Base-by-base conservation (phyloP, 2,113 vertebrate species). In the Melanocharis versteri region DNA sequence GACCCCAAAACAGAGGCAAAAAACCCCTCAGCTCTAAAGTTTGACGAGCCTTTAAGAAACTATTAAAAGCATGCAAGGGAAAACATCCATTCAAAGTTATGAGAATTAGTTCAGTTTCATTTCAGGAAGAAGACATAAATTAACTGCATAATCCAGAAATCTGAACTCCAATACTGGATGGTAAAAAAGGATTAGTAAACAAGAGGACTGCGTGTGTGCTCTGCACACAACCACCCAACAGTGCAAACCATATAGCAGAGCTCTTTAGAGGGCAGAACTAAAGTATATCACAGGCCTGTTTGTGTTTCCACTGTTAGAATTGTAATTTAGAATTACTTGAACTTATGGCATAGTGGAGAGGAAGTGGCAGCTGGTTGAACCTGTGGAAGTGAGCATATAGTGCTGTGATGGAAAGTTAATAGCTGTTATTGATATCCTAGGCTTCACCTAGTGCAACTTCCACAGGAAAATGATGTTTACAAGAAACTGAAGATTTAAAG, bases 1-100 rank as follows among this genome's bases (percentile, higher is more conserved):
- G 4, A 23, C 9, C 8, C 10, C 8, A 24, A 87, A 82, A 26
- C 9, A 70, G 6, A 71, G 13, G 7, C 26, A 91, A 66, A 72
- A 17, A 0, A 0, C 1, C 0, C 0, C 2, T 4, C 24, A 31
- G 6, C 15, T 79, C 79, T 71, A 61, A 82, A 82, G 10, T 66
- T 58, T 50, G 4, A 8, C 54, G 30, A 66, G 16, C 37, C 5
- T 88, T 89, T 42, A 70, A 87, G 33, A 78, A 91, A 56, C 33
- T 60, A 54, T 82, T 50, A 53, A 23, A 2, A 47, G 2, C 17
- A 50, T 68, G 51, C 8, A 75, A 91, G 28, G 22, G 6, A 39
- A 89, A 83, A 87, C 40, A 85, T 53, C 5, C 1, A 72, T 78
- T 88, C 13, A 83, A 81, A 80, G 80, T 30, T 44, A 57, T 15